Conservation (phyloP, 1,140 invertebrate genomes). For the Drosophila pectinifera region DNA sequence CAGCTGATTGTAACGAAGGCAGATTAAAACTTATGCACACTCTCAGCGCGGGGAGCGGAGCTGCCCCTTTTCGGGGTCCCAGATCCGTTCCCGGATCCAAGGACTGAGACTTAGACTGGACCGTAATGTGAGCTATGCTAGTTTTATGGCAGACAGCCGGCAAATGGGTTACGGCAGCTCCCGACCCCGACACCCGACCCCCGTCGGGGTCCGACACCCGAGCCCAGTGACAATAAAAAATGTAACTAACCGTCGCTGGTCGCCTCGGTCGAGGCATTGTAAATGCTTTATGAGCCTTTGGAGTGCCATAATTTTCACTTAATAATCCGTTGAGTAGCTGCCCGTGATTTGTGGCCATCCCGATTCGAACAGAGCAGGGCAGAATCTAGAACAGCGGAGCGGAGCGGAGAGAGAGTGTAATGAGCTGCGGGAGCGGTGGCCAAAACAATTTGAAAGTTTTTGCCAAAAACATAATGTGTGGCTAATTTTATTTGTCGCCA, state of each 20-base stretch:
- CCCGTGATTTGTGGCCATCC: slow-evolving; percentile 72
- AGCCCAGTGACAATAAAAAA: slow-evolving; percentile 80
- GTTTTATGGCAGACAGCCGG: slow-evolving; percentile 71
- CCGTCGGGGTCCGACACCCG: slow-evolving; percentile 27
- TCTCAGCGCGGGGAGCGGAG: slow-evolving; percentile 40
- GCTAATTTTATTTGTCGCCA: slow-evolving; percentile 83
- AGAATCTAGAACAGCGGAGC: slow-evolving; percentile 39
- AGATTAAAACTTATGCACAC: slow-evolving; percentile 83
- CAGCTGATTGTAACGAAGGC: slow-evolving; percentile 76
- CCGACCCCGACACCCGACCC: slow-evolving; percentile 22
- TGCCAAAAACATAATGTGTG: slow-evolving; percentile 81
- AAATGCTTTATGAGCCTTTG: slow-evolving; percentile 82
- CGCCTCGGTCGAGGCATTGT: slow-evolving; percentile 61
- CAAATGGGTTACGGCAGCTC: slow-evolving; percentile 69
- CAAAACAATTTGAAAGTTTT: slow-evolving; percentile 80
- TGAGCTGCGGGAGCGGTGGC: slow-evolving; percentile 34
- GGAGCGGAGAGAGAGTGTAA: slow-evolving; percentile 4
- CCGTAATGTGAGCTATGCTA: slow-evolving; percentile 78
- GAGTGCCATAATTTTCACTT: slow-evolving; percentile 84
- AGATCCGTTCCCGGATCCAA: slow-evolving; percentile 21
- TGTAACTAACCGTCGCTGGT: slow-evolving; percentile 69
- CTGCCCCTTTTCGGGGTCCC: slow-evolving; percentile 11
- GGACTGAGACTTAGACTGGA: slow-evolving; percentile 41
- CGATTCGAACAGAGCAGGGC: slow-evolving; percentile 29
- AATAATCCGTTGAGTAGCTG: slow-evolving; percentile 83